Percentiles rank a stretch among this genome's conserved stretches.
Evolutionary conservation across 2,888 invertebrate genomes (phyloP).

Genomic region (Xanthia icteritia): DNA sequence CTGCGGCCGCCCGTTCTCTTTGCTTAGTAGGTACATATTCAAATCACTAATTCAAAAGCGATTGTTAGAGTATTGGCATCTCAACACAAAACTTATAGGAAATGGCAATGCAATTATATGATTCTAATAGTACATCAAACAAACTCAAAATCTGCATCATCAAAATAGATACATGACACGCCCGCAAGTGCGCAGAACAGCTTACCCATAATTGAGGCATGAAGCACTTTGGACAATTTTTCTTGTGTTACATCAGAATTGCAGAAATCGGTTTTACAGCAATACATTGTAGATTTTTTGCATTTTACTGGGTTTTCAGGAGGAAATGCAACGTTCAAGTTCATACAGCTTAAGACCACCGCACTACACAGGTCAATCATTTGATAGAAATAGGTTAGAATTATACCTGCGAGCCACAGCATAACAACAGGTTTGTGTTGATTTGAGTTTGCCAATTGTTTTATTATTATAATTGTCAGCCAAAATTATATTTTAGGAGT

Average conservation of each 20-base stretch:
- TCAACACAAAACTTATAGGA: slow-evolving; percentile 88
- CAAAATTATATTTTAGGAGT: slow-evolving; percentile 49
- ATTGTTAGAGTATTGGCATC: slow-evolving; percentile 88
- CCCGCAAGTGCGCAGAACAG: slow-evolving; percentile 80
- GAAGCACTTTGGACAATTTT: slow-evolving; percentile 79
- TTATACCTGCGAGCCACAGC: slow-evolving; percentile 66
- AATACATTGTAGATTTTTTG: slow-evolving; percentile 83
- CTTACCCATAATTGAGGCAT: slow-evolving; percentile 84
- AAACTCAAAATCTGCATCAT: slow-evolving; percentile 86
- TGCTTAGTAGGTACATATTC: slow-evolving; percentile 86
- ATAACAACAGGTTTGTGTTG: slow-evolving; percentile 78
- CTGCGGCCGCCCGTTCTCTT: slow-evolving; percentile 75
- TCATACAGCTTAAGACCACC: slow-evolving; percentile 91
- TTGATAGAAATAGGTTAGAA: slow-evolving; percentile 82
- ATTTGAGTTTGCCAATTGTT: slow-evolving; percentile 83
- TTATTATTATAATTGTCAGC: slow-evolving; percentile 49
- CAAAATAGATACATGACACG: slow-evolving; percentile 80
- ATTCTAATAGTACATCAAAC: slow-evolving; percentile 87
- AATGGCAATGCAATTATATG: slow-evolving; percentile 86
- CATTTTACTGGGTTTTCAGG: slow-evolving; percentile 87
- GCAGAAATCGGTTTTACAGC: slow-evolving; percentile 87
- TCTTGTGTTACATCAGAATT: slow-evolving; percentile 84
- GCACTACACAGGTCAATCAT: slow-evolving; percentile 84
- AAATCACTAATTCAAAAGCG: slow-evolving; percentile 88
- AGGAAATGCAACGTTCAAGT: slow-evolving; percentile 88